A percentile compares a stretch with the other conserved stretches of the same genome.
Evolutionary conservation across 2,113 vertebrate genomes (phyloP).

Genomic region (Ovis canadensis): DNA sequence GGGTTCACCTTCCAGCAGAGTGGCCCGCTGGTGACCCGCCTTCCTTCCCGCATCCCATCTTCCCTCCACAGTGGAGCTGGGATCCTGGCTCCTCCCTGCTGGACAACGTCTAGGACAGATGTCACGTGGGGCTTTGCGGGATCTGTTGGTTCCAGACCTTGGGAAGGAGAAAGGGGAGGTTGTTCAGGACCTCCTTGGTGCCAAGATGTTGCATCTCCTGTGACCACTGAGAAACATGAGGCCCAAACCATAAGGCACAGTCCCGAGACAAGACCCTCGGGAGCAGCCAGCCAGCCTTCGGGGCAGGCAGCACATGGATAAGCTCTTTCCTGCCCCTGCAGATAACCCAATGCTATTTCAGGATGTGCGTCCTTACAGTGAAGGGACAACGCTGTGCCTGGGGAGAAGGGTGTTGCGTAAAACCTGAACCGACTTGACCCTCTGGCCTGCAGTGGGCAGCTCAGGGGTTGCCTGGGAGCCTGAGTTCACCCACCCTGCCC

Average conservation of each 20-base stretch:
- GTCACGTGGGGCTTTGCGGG: background rate
- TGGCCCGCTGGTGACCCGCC: accelerated
- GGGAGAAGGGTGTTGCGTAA: background rate
- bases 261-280: background rate
- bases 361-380: background rate
- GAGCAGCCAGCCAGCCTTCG: accelerated
- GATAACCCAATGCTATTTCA: background rate
- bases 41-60: background rate
- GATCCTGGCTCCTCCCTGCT: too few relatives aligned
- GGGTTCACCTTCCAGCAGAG: accelerated
- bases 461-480: background rate
- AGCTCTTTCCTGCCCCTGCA: background rate
- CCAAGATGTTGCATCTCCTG: background rate
- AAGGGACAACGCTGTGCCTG: too few relatives aligned
- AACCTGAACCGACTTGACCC: background rate
- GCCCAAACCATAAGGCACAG: background rate
- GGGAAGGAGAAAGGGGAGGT: background rate
- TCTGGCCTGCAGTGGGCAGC: background rate
- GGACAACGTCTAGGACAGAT: background rate
- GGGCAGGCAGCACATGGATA: background rate
- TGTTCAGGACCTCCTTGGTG: background rate
- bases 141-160: background rate
- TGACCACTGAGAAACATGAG: background rate
- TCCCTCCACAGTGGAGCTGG: background rate
- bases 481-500: background rate